A percentile compares a stretch with the other conserved stretches of the same genome.
Evolutionary conservation across 37 sponge, comb jelly and placozoan species (phyloP).

Genomic region (Haliclona indistincta): DNA sequence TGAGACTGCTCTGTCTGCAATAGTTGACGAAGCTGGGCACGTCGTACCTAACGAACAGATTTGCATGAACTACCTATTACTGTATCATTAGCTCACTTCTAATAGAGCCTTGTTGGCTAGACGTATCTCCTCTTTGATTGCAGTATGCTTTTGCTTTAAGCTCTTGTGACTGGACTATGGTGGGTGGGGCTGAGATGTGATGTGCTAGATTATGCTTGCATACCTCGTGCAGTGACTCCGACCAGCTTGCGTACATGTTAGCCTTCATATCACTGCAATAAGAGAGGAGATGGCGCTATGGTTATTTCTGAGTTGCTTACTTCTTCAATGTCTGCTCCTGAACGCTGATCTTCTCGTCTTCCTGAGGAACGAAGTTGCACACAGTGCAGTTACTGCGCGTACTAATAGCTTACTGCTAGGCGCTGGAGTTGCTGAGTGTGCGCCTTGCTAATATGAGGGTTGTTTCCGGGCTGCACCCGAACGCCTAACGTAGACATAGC

Average conservation of each 20-base stretch:
- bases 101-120: slow-evolving; percentile 52
- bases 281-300: background rate
- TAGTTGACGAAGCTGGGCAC: slow-evolving; percentile 36
- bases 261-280: slow-evolving; percentile 38
- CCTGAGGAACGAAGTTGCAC: background rate
- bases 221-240: slow-evolving; percentile 49
- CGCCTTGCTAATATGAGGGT: slow-evolving; percentile 13
- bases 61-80: background rate
- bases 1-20: slow-evolving; percentile 34
- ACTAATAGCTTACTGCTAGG: slow-evolving; percentile 18
- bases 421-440: slow-evolving; percentile 24
- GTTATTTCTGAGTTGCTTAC: background rate
- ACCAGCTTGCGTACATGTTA: slow-evolving; percentile 31
- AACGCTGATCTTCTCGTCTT: slow-evolving; percentile 32
- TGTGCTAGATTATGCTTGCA: background rate
- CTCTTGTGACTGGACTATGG: slow-evolving; percentile 43
- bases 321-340: slow-evolving; percentile 24
- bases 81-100: slow-evolving; percentile 3
- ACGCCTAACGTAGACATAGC: too few species aligned
- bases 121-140: slow-evolving; percentile 28
- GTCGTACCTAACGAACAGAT: slow-evolving; percentile 26
- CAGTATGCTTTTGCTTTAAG: slow-evolving; percentile 28
- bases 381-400: too few species aligned
- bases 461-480: too few species aligned
- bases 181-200: background rate